Percentiles rank a stretch among this genome's conserved stretches.
phyloP scores from a whole-genome alignment of 2,888 invertebrate genomes.

The Neoaliturus tenellus region DNA sequence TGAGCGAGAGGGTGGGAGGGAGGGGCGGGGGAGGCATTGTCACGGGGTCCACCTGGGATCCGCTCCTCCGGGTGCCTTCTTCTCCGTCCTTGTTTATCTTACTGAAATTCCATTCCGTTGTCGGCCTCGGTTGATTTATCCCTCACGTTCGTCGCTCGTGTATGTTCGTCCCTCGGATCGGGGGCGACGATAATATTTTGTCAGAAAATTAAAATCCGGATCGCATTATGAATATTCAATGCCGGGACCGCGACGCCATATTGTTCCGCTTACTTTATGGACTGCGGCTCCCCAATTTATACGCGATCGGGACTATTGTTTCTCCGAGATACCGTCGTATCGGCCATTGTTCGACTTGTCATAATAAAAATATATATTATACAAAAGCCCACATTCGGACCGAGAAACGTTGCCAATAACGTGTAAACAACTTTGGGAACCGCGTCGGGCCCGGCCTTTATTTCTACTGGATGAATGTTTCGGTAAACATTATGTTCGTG shows the following conservation, averaged over 20 bases:
- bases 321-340: conserved; percentile 27
- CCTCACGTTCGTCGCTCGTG: conserved; percentile 36
- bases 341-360: conserved; percentile 46
- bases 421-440: conserved; percentile 40
- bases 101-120: conserved; percentile 56
- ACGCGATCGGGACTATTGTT: conserved; percentile 44
- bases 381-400: conserved; percentile 41
- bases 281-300: conserved; percentile 48
- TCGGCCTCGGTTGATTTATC: conserved; percentile 47
- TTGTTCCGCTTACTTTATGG: conserved; percentile 39
- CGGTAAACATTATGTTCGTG: neutral
- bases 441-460: neutral
- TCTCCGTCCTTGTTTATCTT: conserved; percentile 56
- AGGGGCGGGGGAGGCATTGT: conserved; percentile 16
- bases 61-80: neutral
- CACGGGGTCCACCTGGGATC: conserved; percentile 38
- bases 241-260: conserved; percentile 11
- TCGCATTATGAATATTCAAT: conserved; percentile 43
- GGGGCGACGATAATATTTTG: conserved; percentile 54
- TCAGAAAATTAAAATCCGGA: conserved; percentile 56
- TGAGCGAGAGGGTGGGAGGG: conserved; percentile 1
- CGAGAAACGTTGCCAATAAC: conserved; percentile 32
- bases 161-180: neutral
- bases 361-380: conserved; percentile 48
- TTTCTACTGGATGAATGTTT: conserved; percentile 15